Evolutionary conservation across 92 coral and sea anemone genomes (phyloP).

Genomic region (Palythoa caribaeorum): DNA sequence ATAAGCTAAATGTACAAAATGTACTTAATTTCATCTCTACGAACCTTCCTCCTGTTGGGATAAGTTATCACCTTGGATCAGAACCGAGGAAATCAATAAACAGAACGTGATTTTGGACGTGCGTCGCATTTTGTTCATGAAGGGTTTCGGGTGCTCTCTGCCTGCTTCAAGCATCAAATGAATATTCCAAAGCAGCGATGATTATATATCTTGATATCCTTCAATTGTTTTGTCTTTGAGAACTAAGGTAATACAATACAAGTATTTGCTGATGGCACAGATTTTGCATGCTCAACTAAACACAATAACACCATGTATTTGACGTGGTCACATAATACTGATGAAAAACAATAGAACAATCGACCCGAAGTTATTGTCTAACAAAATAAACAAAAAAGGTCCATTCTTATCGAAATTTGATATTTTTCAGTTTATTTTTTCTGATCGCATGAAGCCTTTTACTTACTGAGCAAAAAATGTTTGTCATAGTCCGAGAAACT

Average conservation of each 20-base stretch:
- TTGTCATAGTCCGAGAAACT: not conserved
- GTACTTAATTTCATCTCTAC: not conserved
- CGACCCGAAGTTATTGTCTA: not conserved
- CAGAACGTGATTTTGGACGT: not conserved
- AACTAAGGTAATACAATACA: constrained; percentile 4
- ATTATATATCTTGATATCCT: constrained; percentile 1
- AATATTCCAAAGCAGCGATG: not conserved
- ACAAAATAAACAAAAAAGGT: not conserved
- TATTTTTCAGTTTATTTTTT: not conserved
- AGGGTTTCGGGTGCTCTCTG: not conserved
- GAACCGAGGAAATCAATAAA: not conserved
- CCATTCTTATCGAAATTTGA: not conserved
- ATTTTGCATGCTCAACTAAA: not conserved
- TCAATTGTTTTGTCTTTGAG: constrained; percentile 31
- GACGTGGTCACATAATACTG: not conserved
- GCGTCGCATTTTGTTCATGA: not conserved
- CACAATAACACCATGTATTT: constrained; percentile 27
- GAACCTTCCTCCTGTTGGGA: constrained; percentile 3
- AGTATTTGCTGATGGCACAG: constrained; percentile 20
- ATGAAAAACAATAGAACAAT: constrained; percentile 35
- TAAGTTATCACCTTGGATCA: not conserved
- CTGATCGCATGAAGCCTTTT: not conserved
- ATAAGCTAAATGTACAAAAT: not conserved
- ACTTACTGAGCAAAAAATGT: not conserved
- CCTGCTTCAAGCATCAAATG: not conserved